Conservation (phyloP, 92 coral and sea anemone genomes). For the Epizoanthus stellaris region DNA sequence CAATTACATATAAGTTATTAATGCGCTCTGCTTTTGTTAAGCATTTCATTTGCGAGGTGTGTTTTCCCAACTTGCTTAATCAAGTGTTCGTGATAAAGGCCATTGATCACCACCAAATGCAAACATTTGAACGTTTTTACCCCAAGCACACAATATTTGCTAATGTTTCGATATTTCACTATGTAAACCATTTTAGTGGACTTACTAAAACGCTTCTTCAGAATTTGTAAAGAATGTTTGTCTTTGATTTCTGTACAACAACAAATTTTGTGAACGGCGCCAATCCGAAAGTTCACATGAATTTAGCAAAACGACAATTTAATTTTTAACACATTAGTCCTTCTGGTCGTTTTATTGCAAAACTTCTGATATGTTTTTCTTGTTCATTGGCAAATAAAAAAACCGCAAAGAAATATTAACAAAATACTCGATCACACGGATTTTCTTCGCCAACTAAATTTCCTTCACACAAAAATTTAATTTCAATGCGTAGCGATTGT, state of each 20-base stretch:
- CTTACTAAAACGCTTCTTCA: slow-evolving; percentile 4
- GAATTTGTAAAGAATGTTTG: slow-evolving; percentile 1
- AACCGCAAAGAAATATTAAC: too few species aligned
- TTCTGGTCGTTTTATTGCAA: too few species aligned
- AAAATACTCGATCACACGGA: too few species aligned
- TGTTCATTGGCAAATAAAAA: too few species aligned
- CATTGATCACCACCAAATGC: slow-evolving; percentile 15
- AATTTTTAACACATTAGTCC: background rate
- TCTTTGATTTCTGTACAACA: slow-evolving; percentile 25
- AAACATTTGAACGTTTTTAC: slow-evolving; percentile 32
- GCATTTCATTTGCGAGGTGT: slow-evolving; percentile 33
- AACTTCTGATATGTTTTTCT: too few species aligned
- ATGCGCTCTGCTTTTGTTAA: slow-evolving; percentile 23
- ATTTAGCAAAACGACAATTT: background rate
- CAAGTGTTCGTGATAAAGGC: slow-evolving; percentile 34
- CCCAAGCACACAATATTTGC: slow-evolving; percentile 33
- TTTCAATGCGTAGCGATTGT: slow-evolving; percentile 39
- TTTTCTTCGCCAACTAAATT: too few species aligned
- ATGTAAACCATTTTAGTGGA: slow-evolving; percentile 7
- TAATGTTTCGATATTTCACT: slow-evolving; percentile 16
- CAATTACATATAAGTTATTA: slow-evolving; percentile 36
- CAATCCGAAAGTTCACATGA: too few species aligned
- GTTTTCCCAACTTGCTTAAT: slow-evolving; percentile 27
- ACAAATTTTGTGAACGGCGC: too few species aligned
- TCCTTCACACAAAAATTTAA: slow-evolving; percentile 21